Base-by-base conservation (phyloP, 2,797 vertebrate genomes). In the Brachyalestes nurse region DNA sequence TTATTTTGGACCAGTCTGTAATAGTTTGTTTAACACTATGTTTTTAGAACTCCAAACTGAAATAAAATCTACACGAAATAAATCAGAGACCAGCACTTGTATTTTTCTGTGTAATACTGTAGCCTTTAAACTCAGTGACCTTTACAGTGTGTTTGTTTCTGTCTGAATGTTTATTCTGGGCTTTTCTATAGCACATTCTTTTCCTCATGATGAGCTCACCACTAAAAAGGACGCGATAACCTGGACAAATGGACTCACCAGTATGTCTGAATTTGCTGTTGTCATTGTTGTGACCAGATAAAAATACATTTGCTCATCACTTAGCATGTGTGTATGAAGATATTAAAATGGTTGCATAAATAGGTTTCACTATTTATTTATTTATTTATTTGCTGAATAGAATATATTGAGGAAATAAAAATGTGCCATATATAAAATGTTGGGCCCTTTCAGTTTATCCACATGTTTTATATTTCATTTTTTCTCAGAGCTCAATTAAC, bases 1-100 rank as follows among this genome's bases (percentile, higher is more conserved):
- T 79, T 75, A 74, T 79, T 80, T 69, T 72, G 64, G 17, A 34
- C 72, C 28, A 25, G 17, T 78, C 61, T 47, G 16, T 64, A 81
- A 64, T 61, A 40, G 69, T 72, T 40, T 72, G 51, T 67, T 72
- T 65, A 70, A 51, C 67, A 34, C 21, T 21, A 28, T 1, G 21
- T 14, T 70, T 70, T 23, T 0, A 53, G 6, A 28, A 17, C 23
- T 16, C 23, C 6, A 51, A 55, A 19, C 16, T 34, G 25, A 72
- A 72, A 72, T 8, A 58, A 72, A 72, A 55, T 40, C 4, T 28
- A 45, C 19, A 69, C 13, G 10, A 23, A 45, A 69, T 34, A 34
- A 34, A 34, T 34, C 34, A 34, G 34, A 34, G 34, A 34, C 34
- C 10, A 67, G 1, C 66, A 47, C 12, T 23, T 21, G 6, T 14